Conservation (phyloP, 1,140 invertebrate genomes). For the Brachionus plicatilis region DNA sequence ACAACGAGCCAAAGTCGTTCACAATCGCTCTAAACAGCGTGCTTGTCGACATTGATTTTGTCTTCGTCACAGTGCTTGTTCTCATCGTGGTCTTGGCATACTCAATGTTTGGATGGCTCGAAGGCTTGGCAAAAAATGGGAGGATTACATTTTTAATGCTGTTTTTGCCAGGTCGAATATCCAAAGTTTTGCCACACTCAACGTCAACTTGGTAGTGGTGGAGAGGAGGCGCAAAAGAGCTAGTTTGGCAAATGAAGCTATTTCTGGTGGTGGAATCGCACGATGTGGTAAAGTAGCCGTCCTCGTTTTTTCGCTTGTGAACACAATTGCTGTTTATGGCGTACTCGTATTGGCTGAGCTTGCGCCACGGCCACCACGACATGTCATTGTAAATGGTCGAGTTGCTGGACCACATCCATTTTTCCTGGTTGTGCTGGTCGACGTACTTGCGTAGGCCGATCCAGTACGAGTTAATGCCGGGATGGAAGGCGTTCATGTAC, state of each 20-base stretch:
- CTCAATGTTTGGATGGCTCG: neutral
- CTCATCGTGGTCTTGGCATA: neutral
- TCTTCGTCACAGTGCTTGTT: neutral
- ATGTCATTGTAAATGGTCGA: conserved; percentile 36
- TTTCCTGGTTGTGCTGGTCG: conserved; percentile 36
- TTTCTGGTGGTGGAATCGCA: conserved; percentile 8
- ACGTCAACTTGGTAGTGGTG: neutral
- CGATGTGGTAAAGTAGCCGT: conserved; percentile 27
- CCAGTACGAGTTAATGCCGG: conserved; percentile 16
- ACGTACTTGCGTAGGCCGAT: conserved; percentile 29
- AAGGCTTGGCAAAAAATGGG: neutral
- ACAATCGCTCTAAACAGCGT: neutral
- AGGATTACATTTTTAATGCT: neutral
- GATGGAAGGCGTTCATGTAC: conserved; percentile 21
- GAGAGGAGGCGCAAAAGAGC: neutral
- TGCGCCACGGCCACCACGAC: conserved; percentile 38
- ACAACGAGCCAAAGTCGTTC: neutral
- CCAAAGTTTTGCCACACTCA: neutral
- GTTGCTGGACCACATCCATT: conserved; percentile 37
- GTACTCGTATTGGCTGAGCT: neutral
- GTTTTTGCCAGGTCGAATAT: neutral
- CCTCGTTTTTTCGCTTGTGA: conserved; percentile 4
- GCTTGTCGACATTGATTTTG: neutral
- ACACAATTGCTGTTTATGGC: conserved; percentile 8
- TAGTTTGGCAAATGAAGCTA: conserved; percentile 30